A percentile compares a stretch with the other conserved stretches of the same genome.
Conservation (phyloP, 2,888 invertebrate genomes). For the Lumbricus terrestris region DNA sequence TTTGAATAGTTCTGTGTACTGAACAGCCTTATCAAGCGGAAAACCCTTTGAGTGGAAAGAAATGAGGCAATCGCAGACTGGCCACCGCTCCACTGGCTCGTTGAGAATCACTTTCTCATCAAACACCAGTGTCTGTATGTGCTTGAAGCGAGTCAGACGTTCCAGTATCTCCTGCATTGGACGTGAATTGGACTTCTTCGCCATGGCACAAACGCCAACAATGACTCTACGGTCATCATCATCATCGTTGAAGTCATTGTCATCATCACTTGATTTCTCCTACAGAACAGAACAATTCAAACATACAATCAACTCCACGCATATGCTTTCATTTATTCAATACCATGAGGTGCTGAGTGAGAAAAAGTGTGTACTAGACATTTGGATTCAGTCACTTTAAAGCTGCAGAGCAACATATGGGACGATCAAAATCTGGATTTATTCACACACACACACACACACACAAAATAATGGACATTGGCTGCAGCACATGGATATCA, state of each 20-base stretch:
- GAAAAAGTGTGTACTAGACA: not conserved
- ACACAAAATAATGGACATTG: not conserved
- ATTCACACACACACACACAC: too few species aligned
- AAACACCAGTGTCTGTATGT: constrained; percentile 70
- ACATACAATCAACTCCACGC: not conserved
- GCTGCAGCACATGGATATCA: not conserved
- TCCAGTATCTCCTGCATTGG: constrained; percentile 99
- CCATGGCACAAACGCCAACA: constrained; percentile 99
- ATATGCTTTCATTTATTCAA: not conserved
- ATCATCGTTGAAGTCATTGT: constrained; percentile 14
- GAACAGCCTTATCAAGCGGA: constrained; percentile 87
- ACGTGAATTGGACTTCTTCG: constrained; percentile 96
- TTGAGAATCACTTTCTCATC: constrained; percentile 92
- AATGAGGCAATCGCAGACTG: constrained; percentile 92
- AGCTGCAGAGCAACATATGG: not conserved
- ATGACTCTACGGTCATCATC: constrained; percentile 63
- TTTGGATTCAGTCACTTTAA: not conserved
- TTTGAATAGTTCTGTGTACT: constrained; percentile 86
- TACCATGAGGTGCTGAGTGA: not conserved
- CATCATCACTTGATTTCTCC: constrained; percentile 26
- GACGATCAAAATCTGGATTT: not conserved
- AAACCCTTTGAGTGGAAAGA: constrained; percentile 98
- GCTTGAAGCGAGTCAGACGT: constrained; percentile 71
- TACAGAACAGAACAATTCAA: not conserved
- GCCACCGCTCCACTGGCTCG: constrained; percentile 97